A percentile compares a stretch with the other conserved stretches of the same genome.
phyloP scores from a whole-genome alignment of 1,140 invertebrate species.

The Diachasmimorpha longicaudata region DNA sequence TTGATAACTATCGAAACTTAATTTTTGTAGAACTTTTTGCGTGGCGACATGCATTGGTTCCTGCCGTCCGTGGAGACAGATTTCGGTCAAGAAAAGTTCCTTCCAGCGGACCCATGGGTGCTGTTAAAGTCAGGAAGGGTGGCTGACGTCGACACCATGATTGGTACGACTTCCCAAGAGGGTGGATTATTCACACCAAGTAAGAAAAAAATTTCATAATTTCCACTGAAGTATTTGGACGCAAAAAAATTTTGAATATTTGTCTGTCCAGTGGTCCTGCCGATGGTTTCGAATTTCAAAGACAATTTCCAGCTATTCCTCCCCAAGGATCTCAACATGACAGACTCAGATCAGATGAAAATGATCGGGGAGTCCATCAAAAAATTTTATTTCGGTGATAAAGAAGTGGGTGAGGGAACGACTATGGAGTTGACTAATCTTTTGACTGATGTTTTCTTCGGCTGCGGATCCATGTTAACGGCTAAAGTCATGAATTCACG shows the following conservation, averaged over 20 bases:
- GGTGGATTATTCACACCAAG: conserved; percentile 43
- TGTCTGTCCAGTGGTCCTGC: conserved; percentile 37
- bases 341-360: conserved; percentile 48
- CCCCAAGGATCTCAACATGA: conserved; percentile 67
- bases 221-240: not conserved
- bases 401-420: conserved; percentile 58
- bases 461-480: conserved; percentile 34
- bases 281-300: conserved; percentile 40
- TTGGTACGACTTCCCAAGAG: conserved; percentile 70
- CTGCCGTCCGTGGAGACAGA: conserved; percentile 72
- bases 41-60: conserved; percentile 58
- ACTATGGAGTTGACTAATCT: conserved; percentile 62
- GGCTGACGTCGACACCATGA: conserved; percentile 68
- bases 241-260: too few species aligned
- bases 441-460: conserved; percentile 44
- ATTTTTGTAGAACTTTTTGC: conserved; percentile 41
- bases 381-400: conserved; percentile 67
- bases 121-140: conserved; percentile 61
- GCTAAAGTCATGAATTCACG: conserved; percentile 40
- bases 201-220: conserved; percentile 30
- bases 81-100: conserved; percentile 66
- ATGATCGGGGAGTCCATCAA: conserved; percentile 63
- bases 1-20: not conserved
- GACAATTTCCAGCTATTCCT: conserved; percentile 65
- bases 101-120: conserved; percentile 66